Percentiles rank a stretch among this genome's conserved stretches.
These are phyloP conservation scores for Malurus alboscapulatus DNA, from an alignment of 2,113 vertebrate species.

Conservation along the genomic window DNA sequence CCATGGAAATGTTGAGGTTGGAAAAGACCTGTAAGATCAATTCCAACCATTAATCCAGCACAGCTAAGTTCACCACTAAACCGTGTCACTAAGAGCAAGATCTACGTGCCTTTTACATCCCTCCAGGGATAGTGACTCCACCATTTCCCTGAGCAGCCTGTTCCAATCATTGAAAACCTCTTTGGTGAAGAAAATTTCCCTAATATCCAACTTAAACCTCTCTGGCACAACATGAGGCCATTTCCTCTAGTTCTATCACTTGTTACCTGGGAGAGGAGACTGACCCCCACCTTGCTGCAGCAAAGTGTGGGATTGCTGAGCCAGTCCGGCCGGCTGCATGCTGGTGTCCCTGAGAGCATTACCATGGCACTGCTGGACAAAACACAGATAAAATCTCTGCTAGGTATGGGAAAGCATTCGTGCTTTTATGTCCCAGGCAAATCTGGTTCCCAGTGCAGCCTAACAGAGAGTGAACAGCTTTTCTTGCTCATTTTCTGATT, in stretches of 20 bases:
- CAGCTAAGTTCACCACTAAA: not conserved
- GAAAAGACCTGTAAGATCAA: not conserved
- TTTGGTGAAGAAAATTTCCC: not conserved
- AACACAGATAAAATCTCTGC: not conserved
- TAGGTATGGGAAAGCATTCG: not conserved
- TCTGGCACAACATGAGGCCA: not conserved
- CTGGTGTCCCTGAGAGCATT: not conserved
- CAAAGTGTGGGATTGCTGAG: not conserved
- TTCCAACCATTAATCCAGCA: not conserved
- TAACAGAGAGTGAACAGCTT: not conserved
- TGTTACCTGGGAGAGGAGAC: not conserved
- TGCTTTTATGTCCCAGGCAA: not conserved
- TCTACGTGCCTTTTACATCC: not conserved
- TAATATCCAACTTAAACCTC: not conserved
- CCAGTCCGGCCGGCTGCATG: not conserved
- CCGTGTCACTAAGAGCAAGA: not conserved
- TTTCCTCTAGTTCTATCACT: not conserved
- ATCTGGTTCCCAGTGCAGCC: not conserved
- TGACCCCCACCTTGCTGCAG: not conserved
- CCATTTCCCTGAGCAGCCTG: not conserved
- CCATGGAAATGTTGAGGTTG: not conserved
- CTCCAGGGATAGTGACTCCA: not conserved
- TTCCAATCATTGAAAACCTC: fast-evolving
- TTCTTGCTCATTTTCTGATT: fast-evolving
- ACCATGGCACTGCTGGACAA: not conserved